Evolutionary conservation across 2,888 invertebrate genomes (phyloP).

Genomic region (Pachydiplax longipennis): DNA sequence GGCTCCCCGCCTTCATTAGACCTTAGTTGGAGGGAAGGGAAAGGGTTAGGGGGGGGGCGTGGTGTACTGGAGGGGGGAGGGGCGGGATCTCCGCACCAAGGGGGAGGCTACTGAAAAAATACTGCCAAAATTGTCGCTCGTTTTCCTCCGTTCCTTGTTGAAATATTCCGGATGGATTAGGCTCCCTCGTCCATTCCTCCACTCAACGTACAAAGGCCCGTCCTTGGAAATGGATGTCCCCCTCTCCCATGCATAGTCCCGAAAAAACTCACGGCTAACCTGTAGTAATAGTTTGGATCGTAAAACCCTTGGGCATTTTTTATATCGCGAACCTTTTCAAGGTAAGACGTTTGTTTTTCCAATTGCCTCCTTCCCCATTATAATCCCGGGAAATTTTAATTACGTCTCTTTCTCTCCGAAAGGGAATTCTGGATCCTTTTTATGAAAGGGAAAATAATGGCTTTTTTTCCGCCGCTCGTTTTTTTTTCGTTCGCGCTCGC

Average conservation of each 20-base stretch:
- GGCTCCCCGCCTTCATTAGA: too few relatives aligned
- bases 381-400: constrained; percentile 8
- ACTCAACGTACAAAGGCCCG: not conserved
- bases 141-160: constrained; percentile 36
- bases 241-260: not conserved
- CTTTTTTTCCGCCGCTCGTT: constrained; percentile 7
- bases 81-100: not conserved
- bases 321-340: not conserved
- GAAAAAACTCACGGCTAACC: not conserved
- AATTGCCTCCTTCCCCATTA: not conserved
- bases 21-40: not conserved
- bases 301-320: not conserved
- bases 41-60: not conserved
- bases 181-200: not conserved
- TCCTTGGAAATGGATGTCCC: not conserved
- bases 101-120: constrained; percentile 29
- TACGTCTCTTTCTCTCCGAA: not conserved
- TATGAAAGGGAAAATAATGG: constrained; percentile 41
- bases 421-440: not conserved
- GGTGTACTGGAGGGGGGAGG: not conserved
- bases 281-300: constrained; percentile 11
- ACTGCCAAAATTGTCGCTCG: constrained; percentile 35
- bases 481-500: not conserved
- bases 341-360: constrained; percentile 19
- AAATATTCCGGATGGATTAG: constrained; percentile 43